Conservation (phyloP, 2,888 invertebrate species). For the Pollenia griseotomentosa region DNA sequence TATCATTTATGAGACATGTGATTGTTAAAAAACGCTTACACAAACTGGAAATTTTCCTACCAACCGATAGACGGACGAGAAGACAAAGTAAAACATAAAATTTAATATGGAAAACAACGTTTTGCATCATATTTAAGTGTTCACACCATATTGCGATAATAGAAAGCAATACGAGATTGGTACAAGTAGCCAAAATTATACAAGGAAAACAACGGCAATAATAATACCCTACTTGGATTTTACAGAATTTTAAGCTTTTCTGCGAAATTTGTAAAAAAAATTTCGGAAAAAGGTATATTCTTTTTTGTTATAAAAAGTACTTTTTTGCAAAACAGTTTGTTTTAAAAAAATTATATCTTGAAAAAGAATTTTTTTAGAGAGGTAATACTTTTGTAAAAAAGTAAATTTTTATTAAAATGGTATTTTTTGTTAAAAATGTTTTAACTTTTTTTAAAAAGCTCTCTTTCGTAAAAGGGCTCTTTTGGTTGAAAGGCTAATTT, state of each 20-base stretch:
- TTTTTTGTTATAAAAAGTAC: not conserved
- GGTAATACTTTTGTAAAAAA: no score
- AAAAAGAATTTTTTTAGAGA: not conserved
- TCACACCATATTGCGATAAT: constrained; percentile 46
- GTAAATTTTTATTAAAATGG: no score
- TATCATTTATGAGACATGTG: constrained; percentile 74
- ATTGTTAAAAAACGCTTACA: constrained; percentile 28
- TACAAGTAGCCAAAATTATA: not conserved
- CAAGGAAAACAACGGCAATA: not conserved
- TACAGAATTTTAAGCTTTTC: not conserved
- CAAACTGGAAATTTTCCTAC: not conserved
- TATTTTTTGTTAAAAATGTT: no score
- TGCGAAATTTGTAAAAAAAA: not conserved
- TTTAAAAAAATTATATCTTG: no score
- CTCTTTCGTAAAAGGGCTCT: not conserved
- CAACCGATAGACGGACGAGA: not conserved
- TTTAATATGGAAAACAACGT: constrained; percentile 61
- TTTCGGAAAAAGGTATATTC: not conserved
- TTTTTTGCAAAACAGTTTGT: not conserved
- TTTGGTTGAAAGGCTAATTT: no score
- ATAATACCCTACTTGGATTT: not conserved
- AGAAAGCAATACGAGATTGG: not conserved
- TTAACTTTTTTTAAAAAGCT: not conserved
- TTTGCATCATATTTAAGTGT: constrained; percentile 63
- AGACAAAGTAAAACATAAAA: constrained; percentile 26